Base-by-base conservation (phyloP, 2,888 invertebrate species). In the Abscondita cerata region DNA sequence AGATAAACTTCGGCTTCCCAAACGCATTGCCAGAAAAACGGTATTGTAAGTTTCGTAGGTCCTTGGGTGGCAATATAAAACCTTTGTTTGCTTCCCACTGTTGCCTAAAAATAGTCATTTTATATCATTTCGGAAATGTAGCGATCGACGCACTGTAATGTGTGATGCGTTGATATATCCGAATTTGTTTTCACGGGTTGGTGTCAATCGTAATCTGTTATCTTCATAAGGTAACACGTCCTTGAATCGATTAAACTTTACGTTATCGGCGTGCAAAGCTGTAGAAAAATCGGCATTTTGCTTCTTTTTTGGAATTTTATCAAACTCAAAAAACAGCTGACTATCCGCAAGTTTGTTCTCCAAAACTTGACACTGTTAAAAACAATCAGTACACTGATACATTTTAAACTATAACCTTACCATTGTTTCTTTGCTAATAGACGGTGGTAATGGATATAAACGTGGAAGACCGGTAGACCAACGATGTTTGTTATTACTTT, bases 121-220 rank as follows among this genome's bases (percentile, higher is more conserved):
- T 25, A 18, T 55, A 36, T 36, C 12, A 36, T 5, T n/a, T 8
- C 11, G 11, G 12, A 36, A 36, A 31, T 31, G 15, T 8, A 33
- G 33, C 3, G 5, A 19, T 19, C n/a, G n/a, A 70, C 76, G 77
- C 78, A 94, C 95, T 72, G 92, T 92, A 64, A 96, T 88, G 75
- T 95, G 92, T 1, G 95, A 95, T 1, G 96, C 96, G 82, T 96
- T 96, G 69, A 96, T 92, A 74, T 96, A 97, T 11, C 96, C 96
- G 74, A 87, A 87, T 54, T 90, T 89, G 81, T 97, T 96, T 70
- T 87, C 87, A 73, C 90, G 89, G 8, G 89, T 87, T 4, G 95
- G 92, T n/a, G 89, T 88, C 16, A 96, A 81, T 63, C 91, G 85
- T 33, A 96, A 90, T 52, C 96, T 81, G 78, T 94, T 96, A 75